A percentile compares a stretch with the other conserved stretches of the same genome.
These are phyloP conservation scores for Tribolium freemani DNA, from an alignment of 2,888 invertebrate genomes.

Conservation along the genomic window DNA sequence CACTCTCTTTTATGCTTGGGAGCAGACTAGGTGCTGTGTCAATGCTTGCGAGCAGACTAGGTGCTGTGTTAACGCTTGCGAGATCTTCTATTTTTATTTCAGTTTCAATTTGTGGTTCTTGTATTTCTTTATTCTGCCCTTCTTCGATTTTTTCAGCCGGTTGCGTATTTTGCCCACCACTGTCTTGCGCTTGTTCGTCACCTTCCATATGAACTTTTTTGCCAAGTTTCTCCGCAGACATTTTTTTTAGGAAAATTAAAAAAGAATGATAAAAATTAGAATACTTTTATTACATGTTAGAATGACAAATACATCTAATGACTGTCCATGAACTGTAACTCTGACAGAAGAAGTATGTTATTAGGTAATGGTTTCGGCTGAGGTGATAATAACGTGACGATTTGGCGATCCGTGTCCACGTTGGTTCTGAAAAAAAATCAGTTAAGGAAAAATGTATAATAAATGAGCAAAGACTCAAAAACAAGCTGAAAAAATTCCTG, in stretches of 20 bases:
- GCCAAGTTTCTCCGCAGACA: background rate
- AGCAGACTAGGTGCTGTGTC: too few relatives aligned
- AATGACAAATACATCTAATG: slow-evolving; percentile 69
- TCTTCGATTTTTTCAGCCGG: too few relatives aligned
- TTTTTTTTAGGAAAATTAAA: background rate
- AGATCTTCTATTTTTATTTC: too few relatives aligned
- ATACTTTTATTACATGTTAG: background rate
- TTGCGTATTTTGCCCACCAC: background rate
- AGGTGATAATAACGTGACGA: slow-evolving; percentile 91
- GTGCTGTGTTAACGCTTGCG: too few relatives aligned
- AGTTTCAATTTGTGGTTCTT: too few relatives aligned
- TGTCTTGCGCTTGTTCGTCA: background rate
- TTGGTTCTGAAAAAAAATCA: slow-evolving; percentile 80
- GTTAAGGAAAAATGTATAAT: too few relatives aligned
- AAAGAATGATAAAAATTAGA: background rate
- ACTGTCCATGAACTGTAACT: slow-evolving; percentile 95
- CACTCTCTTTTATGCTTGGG: too few relatives aligned
- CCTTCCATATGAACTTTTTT: background rate
- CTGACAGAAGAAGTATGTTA: slow-evolving; percentile 88
- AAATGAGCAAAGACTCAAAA: too few relatives aligned
- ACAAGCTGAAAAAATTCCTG: too few relatives aligned
- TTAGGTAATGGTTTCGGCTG: slow-evolving; percentile 94
- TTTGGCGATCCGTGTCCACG: slow-evolving; percentile 89
- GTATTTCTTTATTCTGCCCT: too few relatives aligned
- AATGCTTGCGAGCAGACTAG: too few relatives aligned